A percentile compares a stretch with the other conserved stretches of the same genome.
phyloP scores from a whole-genome alignment of 2,797 vertebrate genomes.

The Jordanella pulchra region DNA sequence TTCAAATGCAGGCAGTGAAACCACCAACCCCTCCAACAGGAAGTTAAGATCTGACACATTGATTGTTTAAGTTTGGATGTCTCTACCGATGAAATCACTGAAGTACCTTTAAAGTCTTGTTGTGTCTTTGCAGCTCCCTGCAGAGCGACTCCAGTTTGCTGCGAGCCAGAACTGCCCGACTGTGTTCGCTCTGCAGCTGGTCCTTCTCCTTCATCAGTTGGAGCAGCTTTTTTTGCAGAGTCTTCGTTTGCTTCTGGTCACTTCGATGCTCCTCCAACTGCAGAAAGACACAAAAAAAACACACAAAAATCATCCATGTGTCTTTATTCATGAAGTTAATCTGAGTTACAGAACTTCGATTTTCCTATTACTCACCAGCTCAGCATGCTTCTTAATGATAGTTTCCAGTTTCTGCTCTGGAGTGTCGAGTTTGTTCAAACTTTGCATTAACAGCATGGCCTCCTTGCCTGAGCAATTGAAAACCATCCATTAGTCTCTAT shows the following conservation, averaged over 20 bases:
- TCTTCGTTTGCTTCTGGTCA: conserved; percentile 92
- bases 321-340: neutral
- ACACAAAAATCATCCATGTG: neutral
- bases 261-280: conserved; percentile 93
- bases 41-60: neutral
- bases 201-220: conserved; percentile 96
- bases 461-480: conserved; percentile 86
- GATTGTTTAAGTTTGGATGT: neutral
- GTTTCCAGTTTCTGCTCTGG: conserved; percentile 93
- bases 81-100: neutral
- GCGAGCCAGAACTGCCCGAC: conserved; percentile 91
- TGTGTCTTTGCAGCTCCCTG: conserved; percentile 96
- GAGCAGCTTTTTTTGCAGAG: conserved; percentile 90
- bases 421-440: conserved; percentile 88
- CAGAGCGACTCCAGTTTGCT: conserved; percentile 97
- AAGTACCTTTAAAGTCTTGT: conserved; percentile 93
- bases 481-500: neutral
- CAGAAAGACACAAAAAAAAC: conserved; percentile 7
- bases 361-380: conserved; percentile 85
- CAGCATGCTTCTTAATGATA: conserved; percentile 95
- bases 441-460: conserved; percentile 92
- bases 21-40: conserved; percentile 4
- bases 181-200: conserved; percentile 95
- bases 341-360: neutral
- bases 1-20: conserved; percentile 29